Conservation (phyloP, 2,113 vertebrate genomes). For the Gasterosteus aculeatus region DNA sequence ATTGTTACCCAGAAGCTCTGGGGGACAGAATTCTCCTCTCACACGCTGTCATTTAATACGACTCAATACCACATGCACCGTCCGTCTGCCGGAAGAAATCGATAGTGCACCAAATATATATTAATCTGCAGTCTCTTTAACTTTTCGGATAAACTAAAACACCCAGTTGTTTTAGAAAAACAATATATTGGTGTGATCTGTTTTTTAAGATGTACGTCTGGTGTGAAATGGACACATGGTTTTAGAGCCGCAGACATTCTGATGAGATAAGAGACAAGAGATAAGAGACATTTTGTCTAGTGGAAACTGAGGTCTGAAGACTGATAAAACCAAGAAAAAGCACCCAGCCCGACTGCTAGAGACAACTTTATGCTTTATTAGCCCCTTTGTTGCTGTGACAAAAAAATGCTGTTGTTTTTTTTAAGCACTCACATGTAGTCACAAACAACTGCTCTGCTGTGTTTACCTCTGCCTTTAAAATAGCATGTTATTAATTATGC, state of each 20-base stretch:
- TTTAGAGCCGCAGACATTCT: not conserved
- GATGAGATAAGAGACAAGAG: too few species aligned
- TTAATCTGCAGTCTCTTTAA: not conserved
- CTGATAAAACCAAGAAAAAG: too few species aligned
- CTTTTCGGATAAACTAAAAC: not conserved
- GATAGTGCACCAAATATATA: not conserved
- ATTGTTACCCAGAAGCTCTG: not conserved
- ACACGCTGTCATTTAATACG: not conserved
- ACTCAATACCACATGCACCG: not conserved
- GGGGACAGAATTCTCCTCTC: too few species aligned
- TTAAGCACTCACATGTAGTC: not conserved
- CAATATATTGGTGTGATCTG: too few species aligned
- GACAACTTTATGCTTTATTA: slow-evolving; percentile 22
- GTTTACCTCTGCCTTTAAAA: slow-evolving; percentile 9
- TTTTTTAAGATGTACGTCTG: too few species aligned
- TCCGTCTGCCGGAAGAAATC: not conserved
- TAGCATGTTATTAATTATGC: not conserved
- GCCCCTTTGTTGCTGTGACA: slow-evolving; percentile 26
- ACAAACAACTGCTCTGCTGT: not conserved
- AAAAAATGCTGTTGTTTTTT: not conserved
- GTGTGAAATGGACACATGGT: too few species aligned
- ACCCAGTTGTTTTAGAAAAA: not conserved
- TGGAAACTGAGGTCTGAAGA: too few species aligned
- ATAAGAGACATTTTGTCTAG: too few species aligned
- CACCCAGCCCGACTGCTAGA: not conserved